These are phyloP conservation scores for Cheilosia grossa DNA, from an alignment of 2,888 invertebrate genomes.

Conservation along the genomic window DNA sequence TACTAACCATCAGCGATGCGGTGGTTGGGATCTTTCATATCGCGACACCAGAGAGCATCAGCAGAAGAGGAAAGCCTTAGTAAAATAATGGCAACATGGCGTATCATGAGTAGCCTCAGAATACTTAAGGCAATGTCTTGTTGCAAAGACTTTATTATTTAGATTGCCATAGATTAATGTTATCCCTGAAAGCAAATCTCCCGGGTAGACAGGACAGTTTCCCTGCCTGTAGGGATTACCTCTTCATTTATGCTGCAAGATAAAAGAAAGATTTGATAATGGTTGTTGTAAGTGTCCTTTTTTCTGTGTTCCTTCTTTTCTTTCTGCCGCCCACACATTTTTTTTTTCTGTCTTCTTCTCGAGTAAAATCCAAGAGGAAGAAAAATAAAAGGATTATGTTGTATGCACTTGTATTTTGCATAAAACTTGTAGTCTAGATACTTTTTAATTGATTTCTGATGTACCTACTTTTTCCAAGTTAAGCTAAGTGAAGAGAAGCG, in stretches of 20 bases:
- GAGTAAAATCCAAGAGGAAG: conserved; percentile 5
- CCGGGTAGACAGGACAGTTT: conserved; percentile 73
- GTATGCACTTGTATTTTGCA: conserved; percentile 49
- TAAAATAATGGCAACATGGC: conserved; percentile 52
- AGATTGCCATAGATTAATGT: conserved; percentile 75
- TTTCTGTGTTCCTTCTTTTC: neutral
- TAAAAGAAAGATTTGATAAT: conserved; percentile 73
- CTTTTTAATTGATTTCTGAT: conserved; percentile 67
- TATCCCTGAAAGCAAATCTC: conserved; percentile 73
- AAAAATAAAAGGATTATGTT: conserved; percentile 41
- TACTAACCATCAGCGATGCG: conserved; percentile 1
- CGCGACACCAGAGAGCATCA: conserved; percentile 22
- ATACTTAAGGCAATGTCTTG: conserved; percentile 68
- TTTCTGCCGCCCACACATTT: too few species aligned
- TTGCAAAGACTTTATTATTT: conserved; percentile 69
- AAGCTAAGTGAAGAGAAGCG: neutral
- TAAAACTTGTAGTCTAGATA: conserved; percentile 36
- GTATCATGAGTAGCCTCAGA: conserved; percentile 70
- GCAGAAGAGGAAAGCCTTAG: conserved; percentile 15
- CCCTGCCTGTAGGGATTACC: conserved; percentile 73
- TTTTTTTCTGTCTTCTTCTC: neutral
- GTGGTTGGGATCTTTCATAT: conserved; percentile 39
- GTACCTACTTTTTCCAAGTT: conserved; percentile 25
- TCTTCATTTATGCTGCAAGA: conserved; percentile 70
- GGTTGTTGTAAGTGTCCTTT: conserved; percentile 65